Base-by-base conservation (phyloP, 2,888 invertebrate species). In the Globia sparganii region DNA sequence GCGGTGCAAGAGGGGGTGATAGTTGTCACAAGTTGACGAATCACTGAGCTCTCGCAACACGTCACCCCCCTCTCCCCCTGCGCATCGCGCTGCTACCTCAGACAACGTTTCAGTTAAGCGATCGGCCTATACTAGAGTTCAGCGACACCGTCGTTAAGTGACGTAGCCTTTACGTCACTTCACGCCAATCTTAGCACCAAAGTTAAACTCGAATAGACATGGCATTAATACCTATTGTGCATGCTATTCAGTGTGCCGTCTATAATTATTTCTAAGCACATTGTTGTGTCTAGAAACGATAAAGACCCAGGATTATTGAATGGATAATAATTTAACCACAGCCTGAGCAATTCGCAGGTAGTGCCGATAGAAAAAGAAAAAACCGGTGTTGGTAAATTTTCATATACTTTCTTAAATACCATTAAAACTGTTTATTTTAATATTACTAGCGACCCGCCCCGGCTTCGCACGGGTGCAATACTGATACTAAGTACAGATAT, bases 61-160 rank as follows among this genome's bases (percentile, higher is more conserved):
- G 40, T 40, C 13, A 13, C 40, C 40, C 40, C 9, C 40, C 13
- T 13, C 13, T 13, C 40, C 40, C n/a, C n/a, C n/a, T n/a, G n/a
- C 13, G 13, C 40, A 40, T 13, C 40, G 40, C 13, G 40, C 40
- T 13, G 13, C 40, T 40, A 40, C 40, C 40, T 40, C 40, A 40
- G 40, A 13, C 40, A 13, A 40, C 40, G 40, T 40, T 13, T 40
- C 40, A 40, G 13, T 40, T 40, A 40, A 40, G 13, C 40, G 40
- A 13, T 40, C 40, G 40, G 13, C 3, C 40, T 40, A 40, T 79
- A 46, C 49, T 66, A 72, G 25, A 53, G 80, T 62, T 78, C 15
- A 77, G 8, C 5, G 13, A 11, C 40, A 62, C 31, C 66, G n/a
- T 15, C 28, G 34, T n/a, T 40, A n/a, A 70, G 21, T 78, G 18